These are phyloP conservation scores for Imbricaverruca yamaguchii DNA, from an alignment of 2,888 invertebrate genomes.

Conservation along the genomic window DNA sequence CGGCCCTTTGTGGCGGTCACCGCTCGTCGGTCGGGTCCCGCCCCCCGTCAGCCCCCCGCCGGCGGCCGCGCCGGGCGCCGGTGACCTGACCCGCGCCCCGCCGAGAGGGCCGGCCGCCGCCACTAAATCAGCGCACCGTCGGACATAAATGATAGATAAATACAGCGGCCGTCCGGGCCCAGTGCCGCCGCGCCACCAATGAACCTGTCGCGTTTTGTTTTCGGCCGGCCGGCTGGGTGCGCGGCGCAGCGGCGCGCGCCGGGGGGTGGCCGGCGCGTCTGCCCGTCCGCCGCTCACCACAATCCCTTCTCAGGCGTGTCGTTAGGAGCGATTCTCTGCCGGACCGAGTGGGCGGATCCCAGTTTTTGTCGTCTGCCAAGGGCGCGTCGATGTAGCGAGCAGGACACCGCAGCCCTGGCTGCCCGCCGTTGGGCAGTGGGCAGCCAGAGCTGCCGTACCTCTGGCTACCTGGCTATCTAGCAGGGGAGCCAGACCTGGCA, in stretches of 20 bases:
- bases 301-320: not conserved
- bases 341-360: not conserved
- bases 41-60: slow-evolving; percentile 3
- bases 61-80: not conserved
- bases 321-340: not conserved
- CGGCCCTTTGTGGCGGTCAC: not conserved
- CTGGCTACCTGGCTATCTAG: no score
- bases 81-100: slow-evolving; percentile 3
- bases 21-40: not conserved
- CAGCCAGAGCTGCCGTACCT: no score
- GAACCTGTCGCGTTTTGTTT: not conserved
- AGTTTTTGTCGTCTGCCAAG: not conserved
- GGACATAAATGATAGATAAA: slow-evolving; percentile 2
- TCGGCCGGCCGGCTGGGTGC: not conserved
- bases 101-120: not conserved
- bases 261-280: not conserved
- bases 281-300: not conserved
- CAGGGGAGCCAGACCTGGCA: no score
- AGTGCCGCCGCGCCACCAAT: not conserved
- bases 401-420: no score
- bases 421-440: no score
- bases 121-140: slow-evolving; percentile 12
- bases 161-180: not conserved
- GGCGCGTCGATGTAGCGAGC: no score
- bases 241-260: not conserved